These are phyloP conservation scores for Aurelia aurita DNA, from an alignment of 30 jellyfish, hydroid and myxozoan species.

Conservation along the genomic window DNA sequence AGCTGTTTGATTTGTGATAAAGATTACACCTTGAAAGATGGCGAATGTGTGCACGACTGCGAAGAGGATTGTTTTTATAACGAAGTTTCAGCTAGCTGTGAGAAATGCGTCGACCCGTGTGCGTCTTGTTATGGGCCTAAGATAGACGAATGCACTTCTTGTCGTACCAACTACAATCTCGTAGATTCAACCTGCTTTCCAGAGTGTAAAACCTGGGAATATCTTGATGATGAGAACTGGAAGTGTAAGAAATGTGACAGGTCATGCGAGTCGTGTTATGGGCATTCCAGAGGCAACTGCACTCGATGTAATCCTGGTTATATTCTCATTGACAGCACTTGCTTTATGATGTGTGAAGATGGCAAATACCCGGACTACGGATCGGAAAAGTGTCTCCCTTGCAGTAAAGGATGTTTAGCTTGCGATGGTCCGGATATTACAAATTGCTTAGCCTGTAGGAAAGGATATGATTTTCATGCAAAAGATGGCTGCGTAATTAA, in stretches of 20 bases:
- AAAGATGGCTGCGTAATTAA: conserved; percentile 53
- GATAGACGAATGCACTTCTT: conserved; percentile 77
- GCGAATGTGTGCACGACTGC: conserved; percentile 60
- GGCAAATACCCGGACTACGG: conserved; percentile 63
- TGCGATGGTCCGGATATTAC: conserved; percentile 70
- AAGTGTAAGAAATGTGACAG: conserved; percentile 79
- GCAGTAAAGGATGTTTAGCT: conserved; percentile 72
- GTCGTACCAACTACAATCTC: conserved; percentile 44
- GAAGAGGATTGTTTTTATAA: conserved; percentile 35
- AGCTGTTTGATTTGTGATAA: conserved; percentile 73
- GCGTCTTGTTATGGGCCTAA: conserved; percentile 74
- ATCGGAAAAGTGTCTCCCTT: conserved; percentile 70
- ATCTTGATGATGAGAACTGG: conserved; percentile 42
- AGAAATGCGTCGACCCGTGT: conserved; percentile 70
- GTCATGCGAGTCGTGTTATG: conserved; percentile 91
- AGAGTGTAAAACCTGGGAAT: conserved; percentile 49
- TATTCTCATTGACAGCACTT: conserved; percentile 65
- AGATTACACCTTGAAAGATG: conserved; percentile 16
- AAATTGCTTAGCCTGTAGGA: conserved; percentile 61
- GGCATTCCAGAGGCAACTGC: conserved; percentile 79
- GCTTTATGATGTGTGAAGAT: conserved; percentile 57
- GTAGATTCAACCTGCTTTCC: conserved; percentile 61
- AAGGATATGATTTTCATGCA: conserved; percentile 41
- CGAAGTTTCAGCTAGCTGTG: conserved; percentile 61
- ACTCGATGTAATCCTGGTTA: conserved; percentile 73